Percentiles rank a stretch among this genome's conserved stretches.
Conservation (phyloP, 2,888 invertebrate genomes). For the Resseliella maxima region DNA sequence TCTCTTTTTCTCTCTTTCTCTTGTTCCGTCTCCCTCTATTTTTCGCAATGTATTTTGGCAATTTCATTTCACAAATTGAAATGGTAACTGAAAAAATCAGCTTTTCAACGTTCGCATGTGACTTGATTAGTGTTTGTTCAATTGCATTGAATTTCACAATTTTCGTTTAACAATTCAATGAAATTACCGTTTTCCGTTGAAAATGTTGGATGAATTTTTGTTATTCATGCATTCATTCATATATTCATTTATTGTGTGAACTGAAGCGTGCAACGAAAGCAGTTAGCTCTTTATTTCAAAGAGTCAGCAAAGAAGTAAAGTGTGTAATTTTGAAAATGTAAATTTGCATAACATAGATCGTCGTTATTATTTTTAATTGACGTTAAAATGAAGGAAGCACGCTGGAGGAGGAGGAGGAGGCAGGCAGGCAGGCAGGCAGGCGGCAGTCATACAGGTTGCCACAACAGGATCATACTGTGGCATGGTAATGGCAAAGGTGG, state of each 20-base stretch:
- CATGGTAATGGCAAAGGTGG: background rate
- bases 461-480: background rate
- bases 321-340: constrained; percentile 15
- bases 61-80: background rate
- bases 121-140: constrained; percentile 1
- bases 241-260: no score
- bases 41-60: background rate
- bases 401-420: no score
- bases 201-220: background rate
- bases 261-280: background rate
- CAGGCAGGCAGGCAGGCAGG: background rate
- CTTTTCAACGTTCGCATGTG: background rate
- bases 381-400: constrained; percentile 34
- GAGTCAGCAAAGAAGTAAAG: background rate
- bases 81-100: background rate
- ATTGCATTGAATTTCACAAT: background rate
- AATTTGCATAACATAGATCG: constrained; percentile 34
- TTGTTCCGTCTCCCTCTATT: background rate
- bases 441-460: background rate
- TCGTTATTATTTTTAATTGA: constrained; percentile 48
- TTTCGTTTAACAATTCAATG: background rate
- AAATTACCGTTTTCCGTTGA: background rate
- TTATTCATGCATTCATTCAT: background rate
- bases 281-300: background rate
- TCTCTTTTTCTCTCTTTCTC: background rate